Base-by-base conservation (phyloP, 2,797 vertebrate genomes). In the Rhodeus uyekii region DNA sequence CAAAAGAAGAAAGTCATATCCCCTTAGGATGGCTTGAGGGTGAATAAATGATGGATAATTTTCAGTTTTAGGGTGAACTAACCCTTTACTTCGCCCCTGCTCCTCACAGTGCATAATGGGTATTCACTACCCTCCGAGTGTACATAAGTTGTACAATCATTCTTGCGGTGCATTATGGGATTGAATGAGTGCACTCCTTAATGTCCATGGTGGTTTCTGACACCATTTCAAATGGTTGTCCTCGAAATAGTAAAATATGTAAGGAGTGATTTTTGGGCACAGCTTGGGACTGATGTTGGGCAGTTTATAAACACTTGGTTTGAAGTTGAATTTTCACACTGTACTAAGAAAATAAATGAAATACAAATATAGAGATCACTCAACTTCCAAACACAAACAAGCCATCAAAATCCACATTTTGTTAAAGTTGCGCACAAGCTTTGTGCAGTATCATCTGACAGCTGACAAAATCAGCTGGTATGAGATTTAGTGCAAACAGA, bases 321-420 rank as follows among this genome's bases (percentile, higher is more conserved):
- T 42, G 67, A 69, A 46, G 6, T 46, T 1, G 19, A 29, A 46
- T 69, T 69, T 69, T 69, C 24, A 46, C 3, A 68, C 8, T 44
- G 14, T 44, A 39, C 3, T 7, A 2, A 32, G 5, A 22, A 68
- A 6, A 58, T 75, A 44, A 8, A 76, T 64, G 22, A 42, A 58
- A 58, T 32, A 73, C n/a, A 48, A 32, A 32, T 46, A 32, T 29
- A 69, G 50, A 32, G 1, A 14, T 24, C 61, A 14, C 60, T 67
- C 16, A 34, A 69, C 38, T 76, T 46, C 27, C 75, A 65, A 36
- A 72, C 24, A 19, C 46, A 67, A 55, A 58, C 53, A 68, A 65
- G 16, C 71, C 60, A 29, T 67, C n/a, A 16, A 8, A 53, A 39
- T 67, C 38, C 6, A n/a, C n/a, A 24, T 53, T 53, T 53, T 10